These are phyloP conservation scores for Plecturocebus donacophilus DNA, from an alignment of 2,113 vertebrate genomes.

Conservation along the genomic window DNA sequence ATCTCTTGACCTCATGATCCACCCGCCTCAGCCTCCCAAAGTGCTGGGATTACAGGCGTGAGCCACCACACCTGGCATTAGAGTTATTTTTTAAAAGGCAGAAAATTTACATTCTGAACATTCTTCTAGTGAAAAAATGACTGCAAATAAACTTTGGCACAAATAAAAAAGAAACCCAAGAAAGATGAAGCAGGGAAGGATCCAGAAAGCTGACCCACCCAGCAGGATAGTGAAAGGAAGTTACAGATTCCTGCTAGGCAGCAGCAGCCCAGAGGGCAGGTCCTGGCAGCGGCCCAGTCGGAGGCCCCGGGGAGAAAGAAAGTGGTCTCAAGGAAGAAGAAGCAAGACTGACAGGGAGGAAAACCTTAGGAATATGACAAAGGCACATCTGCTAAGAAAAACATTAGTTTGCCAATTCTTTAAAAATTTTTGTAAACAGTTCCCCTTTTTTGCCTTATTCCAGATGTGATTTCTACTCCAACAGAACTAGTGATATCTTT, in stretches of 20 bases:
- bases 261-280: neutral
- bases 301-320: neutral
- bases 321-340: neutral
- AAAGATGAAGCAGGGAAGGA: neutral
- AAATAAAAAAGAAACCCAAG: neutral
- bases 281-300: neutral
- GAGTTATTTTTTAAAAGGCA: neutral
- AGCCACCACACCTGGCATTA: too few relatives aligned
- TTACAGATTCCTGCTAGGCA: neutral
- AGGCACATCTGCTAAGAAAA: neutral
- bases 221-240: neutral
- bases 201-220: neutral
- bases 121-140: neutral
- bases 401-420: neutral
- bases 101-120: neutral
- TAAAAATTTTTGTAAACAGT: neutral
- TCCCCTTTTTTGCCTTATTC: neutral
- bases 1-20: too few relatives aligned
- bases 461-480: neutral
- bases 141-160: neutral
- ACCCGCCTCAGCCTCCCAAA: too few relatives aligned
- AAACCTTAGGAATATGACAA: neutral
- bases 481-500: neutral
- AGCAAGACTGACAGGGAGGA: neutral
- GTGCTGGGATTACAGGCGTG: too few relatives aligned